phyloP scores from a whole-genome alignment of 2,888 invertebrate genomes.

The Catocala nupta region DNA sequence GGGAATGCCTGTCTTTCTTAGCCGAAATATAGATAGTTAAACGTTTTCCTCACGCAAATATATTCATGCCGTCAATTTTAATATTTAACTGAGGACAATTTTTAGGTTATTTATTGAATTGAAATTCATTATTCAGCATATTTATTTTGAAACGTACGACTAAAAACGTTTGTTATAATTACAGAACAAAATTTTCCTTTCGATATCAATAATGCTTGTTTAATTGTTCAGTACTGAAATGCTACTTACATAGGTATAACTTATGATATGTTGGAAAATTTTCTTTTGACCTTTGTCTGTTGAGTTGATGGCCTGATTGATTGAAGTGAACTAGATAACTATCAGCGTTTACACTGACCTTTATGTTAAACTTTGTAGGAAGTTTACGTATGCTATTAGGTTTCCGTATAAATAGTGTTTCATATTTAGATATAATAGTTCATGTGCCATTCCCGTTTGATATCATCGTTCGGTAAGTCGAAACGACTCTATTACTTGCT shows the following conservation, averaged over 20 bases:
- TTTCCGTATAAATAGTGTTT: constrained; percentile 3
- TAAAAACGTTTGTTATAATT: too few species aligned
- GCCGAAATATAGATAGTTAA: constrained; percentile 7
- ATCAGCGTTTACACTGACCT: constrained; percentile 39
- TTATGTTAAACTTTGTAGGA: constrained; percentile 21
- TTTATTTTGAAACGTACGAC: too few species aligned
- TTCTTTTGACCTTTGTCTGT: constrained; percentile 39
- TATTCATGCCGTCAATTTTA: not conserved
- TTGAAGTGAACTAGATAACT: constrained; percentile 23
- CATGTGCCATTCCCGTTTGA: constrained; percentile 22
- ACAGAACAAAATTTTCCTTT: too few species aligned
- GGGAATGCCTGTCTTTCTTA: constrained; percentile 1
- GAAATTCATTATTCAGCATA: too few species aligned
- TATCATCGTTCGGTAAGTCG: constrained; percentile 42
- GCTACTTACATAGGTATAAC: too few species aligned
- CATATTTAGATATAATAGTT: constrained; percentile 5
- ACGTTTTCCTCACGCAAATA: constrained; percentile 20
- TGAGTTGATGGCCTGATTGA: constrained; percentile 27
- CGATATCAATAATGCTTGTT: too few species aligned
- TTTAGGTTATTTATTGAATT: too few species aligned
- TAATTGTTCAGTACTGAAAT: too few species aligned
- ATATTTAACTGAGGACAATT: constrained; percentile 19
- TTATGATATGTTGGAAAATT: constrained; percentile 28
- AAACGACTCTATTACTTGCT: constrained; percentile 3
- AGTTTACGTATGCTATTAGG: constrained; percentile 15